These are phyloP conservation scores for Abrostola triplasia DNA, from an alignment of 2,888 invertebrate genomes.

Conservation along the genomic window DNA sequence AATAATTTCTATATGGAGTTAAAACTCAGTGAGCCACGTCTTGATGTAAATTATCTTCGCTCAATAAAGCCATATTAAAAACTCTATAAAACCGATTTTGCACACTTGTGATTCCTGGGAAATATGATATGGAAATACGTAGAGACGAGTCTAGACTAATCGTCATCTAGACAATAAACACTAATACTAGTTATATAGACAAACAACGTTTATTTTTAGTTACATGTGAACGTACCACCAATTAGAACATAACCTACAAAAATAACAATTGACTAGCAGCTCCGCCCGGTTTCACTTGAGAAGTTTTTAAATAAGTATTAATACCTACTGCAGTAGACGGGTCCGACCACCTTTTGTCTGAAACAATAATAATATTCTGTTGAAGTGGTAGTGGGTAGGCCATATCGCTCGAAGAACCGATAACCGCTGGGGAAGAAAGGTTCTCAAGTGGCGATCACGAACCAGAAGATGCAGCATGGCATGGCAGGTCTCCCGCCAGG, in stretches of 20 bases:
- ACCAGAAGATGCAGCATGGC: too few relatives aligned
- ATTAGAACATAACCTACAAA: slow-evolving; percentile 59
- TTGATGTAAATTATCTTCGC: slow-evolving; percentile 39
- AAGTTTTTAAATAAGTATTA: too few relatives aligned
- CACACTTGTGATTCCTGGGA: slow-evolving; percentile 53
- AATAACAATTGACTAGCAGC: slow-evolving; percentile 25
- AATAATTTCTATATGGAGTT: slow-evolving; percentile 6
- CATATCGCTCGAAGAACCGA: too few relatives aligned
- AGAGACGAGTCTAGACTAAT: slow-evolving; percentile 60
- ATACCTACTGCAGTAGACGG: too few relatives aligned
- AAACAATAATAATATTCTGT: too few relatives aligned
- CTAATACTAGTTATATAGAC: slow-evolving; percentile 43
- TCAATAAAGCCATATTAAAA: slow-evolving; percentile 46
- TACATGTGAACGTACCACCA: slow-evolving; percentile 67
- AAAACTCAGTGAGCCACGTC: slow-evolving; percentile 26
- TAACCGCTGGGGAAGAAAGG: too few relatives aligned
- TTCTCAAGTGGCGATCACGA: too few relatives aligned
- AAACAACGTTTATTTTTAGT: slow-evolving; percentile 65
- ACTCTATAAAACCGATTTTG: slow-evolving; percentile 49
- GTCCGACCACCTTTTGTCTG: too few relatives aligned
- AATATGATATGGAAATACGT: slow-evolving; percentile 54
- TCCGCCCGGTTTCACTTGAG: slow-evolving; percentile 7
- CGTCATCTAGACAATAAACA: slow-evolving; percentile 65
- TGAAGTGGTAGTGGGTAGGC: too few relatives aligned
- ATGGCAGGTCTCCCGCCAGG: too few relatives aligned